phyloP scores from a whole-genome alignment of 2,888 invertebrate genomes.

The Drosophila stalkeri region DNA sequence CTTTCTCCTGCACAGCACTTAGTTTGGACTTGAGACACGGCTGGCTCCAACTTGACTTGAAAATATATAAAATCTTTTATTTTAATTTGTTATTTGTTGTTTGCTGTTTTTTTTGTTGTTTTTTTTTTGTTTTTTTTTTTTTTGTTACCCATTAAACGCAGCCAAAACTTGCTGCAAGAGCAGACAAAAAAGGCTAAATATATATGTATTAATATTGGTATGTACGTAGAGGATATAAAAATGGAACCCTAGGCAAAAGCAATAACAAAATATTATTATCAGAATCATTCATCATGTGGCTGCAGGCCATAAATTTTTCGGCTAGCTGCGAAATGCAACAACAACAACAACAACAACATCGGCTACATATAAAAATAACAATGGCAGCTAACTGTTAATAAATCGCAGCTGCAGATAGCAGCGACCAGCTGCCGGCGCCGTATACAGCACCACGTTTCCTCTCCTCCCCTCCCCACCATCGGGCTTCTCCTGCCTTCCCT shows the following conservation, averaged over 20 bases:
- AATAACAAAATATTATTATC: slow-evolving; percentile 82
- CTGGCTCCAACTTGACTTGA: slow-evolving; percentile 60
- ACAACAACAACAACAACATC: slow-evolving; percentile 18
- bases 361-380: slow-evolving; percentile 49
- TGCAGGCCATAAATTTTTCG: slow-evolving; percentile 83
- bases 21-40: slow-evolving; percentile 53
- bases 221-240: slow-evolving; percentile 14
- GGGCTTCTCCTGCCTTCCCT: neutral
- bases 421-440: slow-evolving; percentile 71
- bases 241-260: slow-evolving; percentile 58
- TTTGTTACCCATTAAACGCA: slow-evolving; percentile 56
- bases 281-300: slow-evolving; percentile 83
- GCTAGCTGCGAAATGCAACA: slow-evolving; percentile 71
- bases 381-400: slow-evolving; percentile 77
- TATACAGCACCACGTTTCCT: slow-evolving; percentile 45
- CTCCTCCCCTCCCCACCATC: neutral
- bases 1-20: slow-evolving; percentile 22
- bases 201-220: neutral
- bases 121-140: neutral
- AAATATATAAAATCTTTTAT: slow-evolving; percentile 15
- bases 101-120: neutral
- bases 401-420: slow-evolving; percentile 77
- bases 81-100: neutral
- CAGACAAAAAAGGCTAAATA: slow-evolving; percentile 19
- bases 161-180: slow-evolving; percentile 59